A percentile compares a stretch with the other conserved stretches of the same genome.
Evolutionary conservation across 2,888 invertebrate species (phyloP).

Genomic region (Conus canariensis): DNA sequence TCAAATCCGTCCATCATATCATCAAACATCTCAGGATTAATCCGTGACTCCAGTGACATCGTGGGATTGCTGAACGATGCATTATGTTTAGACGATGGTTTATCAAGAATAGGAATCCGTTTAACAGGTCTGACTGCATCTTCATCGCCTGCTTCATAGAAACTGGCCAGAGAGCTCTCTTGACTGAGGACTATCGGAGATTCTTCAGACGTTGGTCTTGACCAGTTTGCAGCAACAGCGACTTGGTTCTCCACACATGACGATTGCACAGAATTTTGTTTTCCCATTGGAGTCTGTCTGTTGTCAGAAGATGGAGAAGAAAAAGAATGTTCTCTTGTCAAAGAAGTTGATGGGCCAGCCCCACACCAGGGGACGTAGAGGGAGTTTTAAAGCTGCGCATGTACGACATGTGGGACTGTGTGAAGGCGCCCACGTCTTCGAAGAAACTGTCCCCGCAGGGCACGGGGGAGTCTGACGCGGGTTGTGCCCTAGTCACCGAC

Average conservation of each 20-base stretch:
- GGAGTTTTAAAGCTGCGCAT: conserved; percentile 55
- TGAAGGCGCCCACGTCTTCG: conserved; percentile 66
- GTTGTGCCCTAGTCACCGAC: conserved; percentile 28
- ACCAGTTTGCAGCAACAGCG: background rate
- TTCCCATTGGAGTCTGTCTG: background rate
- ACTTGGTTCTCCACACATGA: background rate
- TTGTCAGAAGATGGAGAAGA: background rate
- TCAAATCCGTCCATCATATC: conserved; percentile 23
- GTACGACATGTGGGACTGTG: conserved; percentile 64
- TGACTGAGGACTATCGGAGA: conserved; percentile 26
- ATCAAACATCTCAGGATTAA: background rate
- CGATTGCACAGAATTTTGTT: background rate
- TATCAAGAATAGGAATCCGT: background rate
- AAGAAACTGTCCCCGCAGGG: conserved; percentile 77
- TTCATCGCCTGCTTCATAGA: background rate
- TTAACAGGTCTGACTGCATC: background rate
- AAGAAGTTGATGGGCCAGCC: background rate
- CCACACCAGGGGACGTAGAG: background rate
- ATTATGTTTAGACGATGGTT: background rate
- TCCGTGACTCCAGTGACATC: background rate
- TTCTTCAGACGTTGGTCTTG: background rate
- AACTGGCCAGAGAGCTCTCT: background rate
- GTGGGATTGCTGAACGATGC: background rate
- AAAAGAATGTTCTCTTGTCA: background rate
- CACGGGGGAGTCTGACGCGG: conserved; percentile 59